Evolutionary conservation across 2,113 vertebrate genomes (phyloP).

Genomic region (Cololabis saira): DNA sequence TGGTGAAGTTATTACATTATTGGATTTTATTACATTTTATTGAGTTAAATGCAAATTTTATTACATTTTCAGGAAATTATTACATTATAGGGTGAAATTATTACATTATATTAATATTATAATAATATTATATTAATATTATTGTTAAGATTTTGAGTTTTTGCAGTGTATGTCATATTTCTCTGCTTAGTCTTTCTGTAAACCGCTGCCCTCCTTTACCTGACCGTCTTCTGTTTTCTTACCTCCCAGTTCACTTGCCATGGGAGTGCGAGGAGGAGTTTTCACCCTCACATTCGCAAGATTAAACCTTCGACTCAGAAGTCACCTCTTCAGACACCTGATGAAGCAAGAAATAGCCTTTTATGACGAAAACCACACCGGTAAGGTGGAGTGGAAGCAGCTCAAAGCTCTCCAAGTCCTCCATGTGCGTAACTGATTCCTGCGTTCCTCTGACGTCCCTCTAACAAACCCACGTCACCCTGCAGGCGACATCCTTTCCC

Average conservation of each 20-base stretch:
- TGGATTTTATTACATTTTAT: no score
- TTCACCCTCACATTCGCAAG: slow-evolving; percentile 92
- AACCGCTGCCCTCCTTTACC: neutral
- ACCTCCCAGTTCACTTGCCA: slow-evolving; percentile 89
- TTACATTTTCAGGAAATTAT: no score
- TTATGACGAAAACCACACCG: slow-evolving; percentile 96
- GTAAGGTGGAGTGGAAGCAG: slow-evolving; percentile 67
- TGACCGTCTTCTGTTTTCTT: slow-evolving; percentile 4
- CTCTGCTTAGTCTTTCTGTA: no score
- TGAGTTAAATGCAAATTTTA: no score
- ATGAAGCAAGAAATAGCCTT: slow-evolving; percentile 94
- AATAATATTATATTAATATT: no score
- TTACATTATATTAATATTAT: no score
- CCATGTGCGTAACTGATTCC: no score
- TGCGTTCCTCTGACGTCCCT: neutral
- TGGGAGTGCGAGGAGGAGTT: slow-evolving; percentile 91
- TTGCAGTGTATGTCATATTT: no score
- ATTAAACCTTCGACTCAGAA: slow-evolving; percentile 92
- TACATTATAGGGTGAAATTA: no score
- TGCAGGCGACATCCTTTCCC: slow-evolving; percentile 94
- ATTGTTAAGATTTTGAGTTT: no score
- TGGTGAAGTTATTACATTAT: no score
- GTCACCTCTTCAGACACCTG: slow-evolving; percentile 90
- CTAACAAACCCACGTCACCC: neutral
- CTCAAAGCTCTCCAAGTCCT: neutral